Base-by-base conservation (phyloP, 2,888 invertebrate genomes). In the Cephus spinipes region DNA sequence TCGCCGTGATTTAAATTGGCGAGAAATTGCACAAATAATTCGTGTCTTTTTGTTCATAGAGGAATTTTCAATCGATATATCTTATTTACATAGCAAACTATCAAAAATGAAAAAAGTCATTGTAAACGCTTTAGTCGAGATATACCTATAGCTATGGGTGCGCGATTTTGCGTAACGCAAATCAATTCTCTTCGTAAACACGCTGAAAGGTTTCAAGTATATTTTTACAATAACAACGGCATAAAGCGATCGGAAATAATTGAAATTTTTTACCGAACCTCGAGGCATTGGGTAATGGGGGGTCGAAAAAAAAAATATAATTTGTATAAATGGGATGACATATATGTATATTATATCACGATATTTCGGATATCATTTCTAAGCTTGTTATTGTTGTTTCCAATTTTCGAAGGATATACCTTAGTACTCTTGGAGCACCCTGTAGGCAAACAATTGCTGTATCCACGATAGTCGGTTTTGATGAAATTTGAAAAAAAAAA, bases 21-120 rank as follows among this genome's bases (percentile, higher is more conserved):
- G 55, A 76, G 79, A 76, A 69, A 31, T 76, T 77, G 76, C 31
- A 30, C 71, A 32, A 71, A 11, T 71, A 71, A 32, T 31, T 32
- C n/a, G n/a, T 35, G 3, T 11, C 23, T 9, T 40, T 33, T 77
- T 79, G 77, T 23, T 77, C 74, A 74, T 80, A 55, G 55, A 55
- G 23, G 55, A 4, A 55, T 77, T 79, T 77, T 81, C 81, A 77
- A 84, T 85, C 81, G 79, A 82, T 81, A 79, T 76, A 78, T 74
- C 79, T 81, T 82, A 84, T 85, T 84, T 85, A 85, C 82, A 83
- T 88, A 86, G 86, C 83, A 87, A 86, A 87, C 85, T 87, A 88
- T 87, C 83, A 87, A 88, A 87, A 86, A 86, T 86, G 82, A 85
- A 85, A 87, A 87, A 87, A 81, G 82, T 84, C 81, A 81, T 81